Percentiles rank a stretch among this genome's conserved stretches.
Conservation (phyloP, 2,113 vertebrate genomes). For the Chlamydotis undulata region DNA sequence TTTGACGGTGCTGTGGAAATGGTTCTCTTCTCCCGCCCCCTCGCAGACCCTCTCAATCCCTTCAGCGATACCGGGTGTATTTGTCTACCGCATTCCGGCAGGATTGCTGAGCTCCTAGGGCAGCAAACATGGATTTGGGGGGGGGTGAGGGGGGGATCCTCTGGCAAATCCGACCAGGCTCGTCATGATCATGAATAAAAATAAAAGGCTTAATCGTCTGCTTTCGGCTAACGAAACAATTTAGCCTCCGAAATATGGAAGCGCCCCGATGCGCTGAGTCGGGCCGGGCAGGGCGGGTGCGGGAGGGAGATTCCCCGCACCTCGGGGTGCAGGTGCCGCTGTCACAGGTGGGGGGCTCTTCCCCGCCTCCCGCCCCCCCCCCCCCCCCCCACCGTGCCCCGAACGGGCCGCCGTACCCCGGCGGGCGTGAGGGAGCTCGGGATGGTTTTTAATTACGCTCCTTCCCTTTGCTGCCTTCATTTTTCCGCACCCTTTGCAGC, state of each 20-base stretch:
- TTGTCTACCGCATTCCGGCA: constrained; percentile 45
- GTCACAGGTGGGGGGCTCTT: neutral
- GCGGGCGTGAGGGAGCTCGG: neutral
- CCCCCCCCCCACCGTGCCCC: neutral
- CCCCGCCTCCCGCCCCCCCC: neutral
- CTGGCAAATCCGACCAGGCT: constrained; percentile 18
- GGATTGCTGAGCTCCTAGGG: constrained; percentile 37
- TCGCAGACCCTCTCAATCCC: neutral
- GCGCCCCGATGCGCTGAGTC: neutral
- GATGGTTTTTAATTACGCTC: constrained; percentile 58
- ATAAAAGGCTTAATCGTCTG: constrained; percentile 10
- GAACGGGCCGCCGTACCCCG: neutral
- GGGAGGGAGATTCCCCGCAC: neutral
- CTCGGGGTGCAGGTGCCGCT: neutral
- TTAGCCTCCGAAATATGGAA: constrained; percentile 3
- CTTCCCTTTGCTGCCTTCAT: constrained; percentile 59
- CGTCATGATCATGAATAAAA: constrained; percentile 37
- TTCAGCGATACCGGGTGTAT: neutral
- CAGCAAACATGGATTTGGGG: neutral
- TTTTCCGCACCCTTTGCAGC: constrained; percentile 65
- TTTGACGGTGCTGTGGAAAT: neutral
- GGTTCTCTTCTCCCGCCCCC: neutral
- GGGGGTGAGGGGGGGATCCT: neutral
- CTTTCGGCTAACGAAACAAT: constrained; percentile 1
- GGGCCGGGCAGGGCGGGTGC: neutral